Conservation (phyloP, 2,797 vertebrate genomes). For the Clamator glandarius region DNA sequence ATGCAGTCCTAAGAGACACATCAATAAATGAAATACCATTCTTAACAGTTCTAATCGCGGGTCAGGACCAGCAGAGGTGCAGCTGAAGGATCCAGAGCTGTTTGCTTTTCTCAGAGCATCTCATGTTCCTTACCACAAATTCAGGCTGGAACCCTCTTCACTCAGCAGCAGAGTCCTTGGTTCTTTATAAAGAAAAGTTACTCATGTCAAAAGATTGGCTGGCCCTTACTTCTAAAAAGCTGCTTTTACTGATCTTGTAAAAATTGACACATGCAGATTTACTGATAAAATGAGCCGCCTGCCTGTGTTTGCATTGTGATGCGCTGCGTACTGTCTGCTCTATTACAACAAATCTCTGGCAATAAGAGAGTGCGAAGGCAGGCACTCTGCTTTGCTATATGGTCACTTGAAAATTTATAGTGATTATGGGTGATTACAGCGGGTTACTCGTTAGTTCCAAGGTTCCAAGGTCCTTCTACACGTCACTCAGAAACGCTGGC, state of each 20-base stretch:
- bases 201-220: background rate
- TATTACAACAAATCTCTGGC: background rate
- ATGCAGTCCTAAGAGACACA: background rate
- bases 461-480: background rate
- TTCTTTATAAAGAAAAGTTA: background rate
- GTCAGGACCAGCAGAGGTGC: background rate
- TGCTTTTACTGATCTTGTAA: background rate
- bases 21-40: background rate
- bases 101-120: background rate
- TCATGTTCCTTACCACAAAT: background rate
- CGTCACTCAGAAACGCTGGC: background rate
- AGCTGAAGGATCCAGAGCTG: background rate
- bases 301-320: accelerated
- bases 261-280: background rate
- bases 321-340: accelerated
- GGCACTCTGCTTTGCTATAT: background rate
- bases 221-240: background rate
- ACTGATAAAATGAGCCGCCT: background rate
- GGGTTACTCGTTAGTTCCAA: background rate
- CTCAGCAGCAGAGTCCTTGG: background rate
- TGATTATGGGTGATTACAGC: background rate
- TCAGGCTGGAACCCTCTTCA: background rate
- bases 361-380: background rate
- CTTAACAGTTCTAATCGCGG: background rate
- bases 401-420: background rate